These are phyloP conservation scores for Homalodisca vitripennis DNA, from an alignment of 1,140 invertebrate genomes.

Conservation along the genomic window DNA sequence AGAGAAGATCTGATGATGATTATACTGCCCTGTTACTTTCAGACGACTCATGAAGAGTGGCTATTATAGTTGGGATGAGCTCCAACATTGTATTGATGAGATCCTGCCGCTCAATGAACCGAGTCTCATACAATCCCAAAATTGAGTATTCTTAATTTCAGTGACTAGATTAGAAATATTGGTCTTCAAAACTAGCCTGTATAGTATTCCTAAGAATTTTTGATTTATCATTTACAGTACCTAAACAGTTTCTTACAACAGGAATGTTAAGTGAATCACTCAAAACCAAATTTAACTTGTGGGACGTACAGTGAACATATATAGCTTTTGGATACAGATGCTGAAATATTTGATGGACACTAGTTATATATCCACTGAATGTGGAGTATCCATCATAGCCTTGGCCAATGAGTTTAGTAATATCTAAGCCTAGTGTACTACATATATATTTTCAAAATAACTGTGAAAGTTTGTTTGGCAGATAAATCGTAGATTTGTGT, in stretches of 20 bases:
- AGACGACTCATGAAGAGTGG: conserved; percentile 1
- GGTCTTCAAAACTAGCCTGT: not conserved
- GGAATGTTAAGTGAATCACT: conserved; percentile 12
- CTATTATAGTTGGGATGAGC: not conserved
- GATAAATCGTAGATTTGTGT: not conserved
- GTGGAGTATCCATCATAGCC: conserved; percentile 30
- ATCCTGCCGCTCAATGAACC: conserved; percentile 10
- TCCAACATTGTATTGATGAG: not conserved
- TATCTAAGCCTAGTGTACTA: not conserved
- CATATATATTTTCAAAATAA: not conserved
- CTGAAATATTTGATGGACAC: conserved; percentile 14
- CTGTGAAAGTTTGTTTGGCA: not conserved
- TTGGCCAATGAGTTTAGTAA: conserved; percentile 26
- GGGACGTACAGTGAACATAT: conserved; percentile 30
- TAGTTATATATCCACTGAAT: conserved; percentile 22
- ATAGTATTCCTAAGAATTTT: conserved; percentile 13
- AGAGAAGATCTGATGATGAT: not conserved
- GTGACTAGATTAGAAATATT: conserved; percentile 22
- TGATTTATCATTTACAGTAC: conserved; percentile 16
- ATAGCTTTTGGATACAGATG: conserved; percentile 7
- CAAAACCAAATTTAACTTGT: conserved; percentile 29
- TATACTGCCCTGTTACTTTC: not conserved
- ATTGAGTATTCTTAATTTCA: not conserved
- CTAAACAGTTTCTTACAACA: conserved; percentile 29
- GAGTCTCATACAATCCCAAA: not conserved